Base-by-base conservation (phyloP, 2,797 vertebrate genomes). In the Mastacembelus armatus region DNA sequence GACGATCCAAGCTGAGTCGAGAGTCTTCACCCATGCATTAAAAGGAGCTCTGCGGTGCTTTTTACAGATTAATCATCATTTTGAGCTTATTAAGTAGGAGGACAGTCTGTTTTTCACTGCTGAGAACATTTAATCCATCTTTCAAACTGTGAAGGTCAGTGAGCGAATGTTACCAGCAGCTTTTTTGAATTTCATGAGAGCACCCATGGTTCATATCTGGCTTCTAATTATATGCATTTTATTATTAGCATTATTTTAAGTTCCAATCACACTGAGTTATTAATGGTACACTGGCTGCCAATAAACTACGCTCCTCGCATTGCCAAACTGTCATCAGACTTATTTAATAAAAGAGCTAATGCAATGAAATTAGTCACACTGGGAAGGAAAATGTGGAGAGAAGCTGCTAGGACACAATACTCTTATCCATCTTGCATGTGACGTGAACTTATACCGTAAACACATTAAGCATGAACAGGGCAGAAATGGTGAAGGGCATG, bases 21-120 rank as follows among this genome's bases (percentile, higher is more conserved):
- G 3, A 79, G 65, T 90, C 83, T 87, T 88, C 80, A 85, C 58
- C 80, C 74, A 77, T 87, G 89, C 83, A 85, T 92, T 88, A 86
- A 79, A 85, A 73, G 71, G 76, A 80, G 83, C 87, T 84, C 74
- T 45, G 68, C 44, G 68, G 70, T 71, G 85, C 83, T 83, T 91
- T 88, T 86, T 76, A 68, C 85, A 91, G 89, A 94, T 94, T 90
- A 93, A 94, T 94, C 91, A 91, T 92, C 82, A 87, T 93, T 93
- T 91, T 87, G 77, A 91, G 87, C 87, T 90, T 90, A 93, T 94
- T 93, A 92, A 90, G 86, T 82, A 84, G 90, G 89, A 92, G 89
- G 90, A 91, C 85, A 86, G 85, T 90, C 85, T 86, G 85, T 83
- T 90, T 91, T 89, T 77, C 76, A 69, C 84, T 72, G 83, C 74